These are phyloP conservation scores for Falcunculus frontatus DNA, from an alignment of 2,113 vertebrate genomes.

Conservation along the genomic window DNA sequence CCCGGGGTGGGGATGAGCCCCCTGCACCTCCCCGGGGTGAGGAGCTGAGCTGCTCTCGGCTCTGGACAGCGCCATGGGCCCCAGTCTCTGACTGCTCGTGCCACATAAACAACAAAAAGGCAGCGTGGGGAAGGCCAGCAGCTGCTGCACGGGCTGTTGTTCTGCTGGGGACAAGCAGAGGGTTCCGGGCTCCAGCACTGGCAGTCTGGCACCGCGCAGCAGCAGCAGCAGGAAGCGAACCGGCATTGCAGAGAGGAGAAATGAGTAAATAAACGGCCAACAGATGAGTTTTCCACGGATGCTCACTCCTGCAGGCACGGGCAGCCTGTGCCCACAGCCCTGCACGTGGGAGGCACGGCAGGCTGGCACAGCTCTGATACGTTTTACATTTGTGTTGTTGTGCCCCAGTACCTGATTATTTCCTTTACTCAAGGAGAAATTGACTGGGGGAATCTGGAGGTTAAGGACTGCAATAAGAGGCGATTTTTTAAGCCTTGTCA, in stretches of 20 bases:
- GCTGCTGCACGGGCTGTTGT: background rate
- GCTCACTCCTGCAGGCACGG: background rate
- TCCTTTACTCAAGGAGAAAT: background rate
- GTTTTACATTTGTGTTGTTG: constrained; percentile 30
- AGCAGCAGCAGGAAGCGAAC: background rate
- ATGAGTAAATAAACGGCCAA: background rate
- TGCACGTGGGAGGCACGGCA: background rate
- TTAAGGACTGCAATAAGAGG: constrained; percentile 27
- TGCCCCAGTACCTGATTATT: background rate
- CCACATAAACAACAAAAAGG: background rate
- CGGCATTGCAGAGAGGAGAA: background rate
- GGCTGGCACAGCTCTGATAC: background rate
- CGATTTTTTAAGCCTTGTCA: constrained; percentile 57
- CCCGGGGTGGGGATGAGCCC: background rate
- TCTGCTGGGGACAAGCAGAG: background rate
- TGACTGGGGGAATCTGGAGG: constrained; percentile 14
- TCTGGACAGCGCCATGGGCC: background rate
- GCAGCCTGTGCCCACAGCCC: constrained; percentile 1
- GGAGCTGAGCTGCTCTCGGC: background rate
- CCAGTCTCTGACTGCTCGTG: background rate
- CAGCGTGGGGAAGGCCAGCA: background rate
- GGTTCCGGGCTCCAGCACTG: background rate
- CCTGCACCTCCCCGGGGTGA: background rate
- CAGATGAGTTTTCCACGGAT: background rate
- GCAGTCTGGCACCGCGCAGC: constrained; percentile 16